A percentile compares a stretch with the other conserved stretches of the same genome.
These are phyloP conservation scores for Drosophila miranda DNA, from an alignment of 1,140 invertebrate genomes.

Conservation along the genomic window DNA sequence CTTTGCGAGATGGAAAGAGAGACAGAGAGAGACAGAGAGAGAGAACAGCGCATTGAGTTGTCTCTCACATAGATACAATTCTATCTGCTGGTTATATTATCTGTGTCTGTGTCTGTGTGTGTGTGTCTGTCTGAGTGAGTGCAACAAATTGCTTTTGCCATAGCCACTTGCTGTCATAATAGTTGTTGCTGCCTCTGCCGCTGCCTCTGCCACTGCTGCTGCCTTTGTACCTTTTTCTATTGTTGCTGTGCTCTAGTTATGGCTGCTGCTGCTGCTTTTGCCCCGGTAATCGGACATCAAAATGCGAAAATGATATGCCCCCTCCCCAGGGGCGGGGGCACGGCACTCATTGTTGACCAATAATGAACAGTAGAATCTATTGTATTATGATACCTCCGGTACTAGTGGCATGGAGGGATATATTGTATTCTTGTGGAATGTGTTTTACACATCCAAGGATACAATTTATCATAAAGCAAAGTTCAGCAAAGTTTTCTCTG, in stretches of 20 bases:
- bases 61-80: conserved; percentile 60
- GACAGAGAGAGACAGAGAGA: too few relatives aligned
- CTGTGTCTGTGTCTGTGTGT: conserved; percentile 1
- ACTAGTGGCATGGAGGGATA: too few relatives aligned
- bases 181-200: conserved; percentile 48
- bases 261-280: conserved; percentile 17
- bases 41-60: conserved; percentile 57
- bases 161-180: conserved; percentile 73
- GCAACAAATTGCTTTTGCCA: conserved; percentile 75
- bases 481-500: too few relatives aligned
- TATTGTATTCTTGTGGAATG: too few relatives aligned
- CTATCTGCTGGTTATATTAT: conserved; percentile 18
- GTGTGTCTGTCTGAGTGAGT: conserved; percentile 49
- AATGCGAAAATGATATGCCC: conserved; percentile 75
- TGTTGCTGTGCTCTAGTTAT: conserved; percentile 74
- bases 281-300: conserved; percentile 71
- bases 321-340: not conserved
- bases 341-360: conserved; percentile 64
- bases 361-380: conserved; percentile 44
- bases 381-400: conserved; percentile 2
- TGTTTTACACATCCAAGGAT: too few relatives aligned
- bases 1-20: conserved; percentile 40
- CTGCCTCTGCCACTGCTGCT: conserved; percentile 26
- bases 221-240: conserved; percentile 68
- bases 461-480: too few relatives aligned